A percentile compares a stretch with the other conserved stretches of the same genome.
Conservation (phyloP, 2,113 vertebrate genomes). For the Corydoras sp. region DNA sequence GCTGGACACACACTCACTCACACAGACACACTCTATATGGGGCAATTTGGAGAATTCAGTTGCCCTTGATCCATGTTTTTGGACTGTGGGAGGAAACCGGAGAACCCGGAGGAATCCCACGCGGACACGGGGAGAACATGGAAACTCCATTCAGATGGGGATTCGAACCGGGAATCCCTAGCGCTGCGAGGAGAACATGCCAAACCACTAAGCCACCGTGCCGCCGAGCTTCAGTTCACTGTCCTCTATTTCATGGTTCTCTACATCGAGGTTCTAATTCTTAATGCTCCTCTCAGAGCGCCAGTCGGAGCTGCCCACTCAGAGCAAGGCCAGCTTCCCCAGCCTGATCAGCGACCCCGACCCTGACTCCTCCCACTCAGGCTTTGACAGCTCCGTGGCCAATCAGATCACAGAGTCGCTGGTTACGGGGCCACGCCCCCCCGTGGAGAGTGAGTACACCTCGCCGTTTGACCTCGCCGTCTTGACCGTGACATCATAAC, state of each 20-base stretch:
- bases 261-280: background rate
- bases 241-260: background rate
- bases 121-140: no score
- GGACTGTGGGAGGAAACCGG: no score
- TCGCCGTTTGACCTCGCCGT: background rate
- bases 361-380: conserved; percentile 94
- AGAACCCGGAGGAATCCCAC: no score
- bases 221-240: no score
- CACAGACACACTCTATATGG: no score
- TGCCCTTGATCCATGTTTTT: no score
- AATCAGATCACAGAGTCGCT: conserved; percentile 95
- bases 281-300: conserved; percentile 71
- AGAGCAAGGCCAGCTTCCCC: conserved; percentile 96
- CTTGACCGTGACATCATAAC: background rate
- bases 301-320: conserved; percentile 93
- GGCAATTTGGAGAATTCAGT: no score
- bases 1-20: no score
- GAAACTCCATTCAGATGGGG: no score
- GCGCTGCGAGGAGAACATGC: no score
- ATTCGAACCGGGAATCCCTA: no score
- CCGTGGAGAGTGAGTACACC: conserved; percentile 87
- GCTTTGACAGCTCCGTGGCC: conserved; percentile 94
- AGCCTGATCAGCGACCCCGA: conserved; percentile 96
- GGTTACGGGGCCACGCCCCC: conserved; percentile 91
- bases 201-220: no score